Percentiles rank a stretch among this genome's conserved stretches.
Conservation (phyloP, 2,113 vertebrate species). For the Dipodomys spectabilis region DNA sequence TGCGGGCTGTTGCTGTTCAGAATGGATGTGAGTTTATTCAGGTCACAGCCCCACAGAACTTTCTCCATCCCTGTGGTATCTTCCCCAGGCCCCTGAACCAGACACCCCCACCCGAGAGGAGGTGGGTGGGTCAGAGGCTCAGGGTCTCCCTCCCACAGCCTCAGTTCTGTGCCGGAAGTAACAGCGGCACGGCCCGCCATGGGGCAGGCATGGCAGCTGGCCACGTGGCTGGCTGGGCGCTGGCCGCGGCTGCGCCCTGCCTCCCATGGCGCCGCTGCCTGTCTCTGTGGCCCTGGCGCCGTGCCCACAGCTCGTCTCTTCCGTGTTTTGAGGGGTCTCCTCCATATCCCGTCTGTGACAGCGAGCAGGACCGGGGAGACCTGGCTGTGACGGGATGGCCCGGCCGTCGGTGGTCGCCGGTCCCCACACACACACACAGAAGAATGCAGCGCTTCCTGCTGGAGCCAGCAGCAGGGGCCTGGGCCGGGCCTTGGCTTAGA, state of each 20-base stretch:
- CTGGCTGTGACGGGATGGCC: no score
- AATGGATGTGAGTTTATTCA: slow-evolving; percentile 14
- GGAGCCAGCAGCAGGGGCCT: no score
- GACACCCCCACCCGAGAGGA: not conserved
- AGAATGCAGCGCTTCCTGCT: no score
- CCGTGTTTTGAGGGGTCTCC: not conserved
- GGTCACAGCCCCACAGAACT: not conserved
- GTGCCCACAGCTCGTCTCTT: not conserved
- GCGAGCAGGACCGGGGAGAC: not conserved
- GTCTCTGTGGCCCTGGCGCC: no score
- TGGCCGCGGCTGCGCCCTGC: no score
- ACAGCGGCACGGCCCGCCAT: rapidly evolving
- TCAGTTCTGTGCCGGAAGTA: not conserved
- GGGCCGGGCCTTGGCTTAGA: not conserved
- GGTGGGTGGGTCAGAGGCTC: not conserved
- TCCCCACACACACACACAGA: no score
- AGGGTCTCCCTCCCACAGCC: no score
- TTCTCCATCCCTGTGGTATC: not conserved
- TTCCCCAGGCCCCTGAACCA: rapidly evolving
- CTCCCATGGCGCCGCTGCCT: no score
- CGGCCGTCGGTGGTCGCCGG: no score
- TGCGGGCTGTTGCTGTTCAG: slow-evolving; percentile 69
- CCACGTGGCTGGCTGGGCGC: not conserved
- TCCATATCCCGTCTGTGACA: not conserved
- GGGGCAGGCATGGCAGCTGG: rapidly evolving